phyloP scores from a whole-genome alignment of 2,797 vertebrate genomes.

The Falco novaeseelandiae region DNA sequence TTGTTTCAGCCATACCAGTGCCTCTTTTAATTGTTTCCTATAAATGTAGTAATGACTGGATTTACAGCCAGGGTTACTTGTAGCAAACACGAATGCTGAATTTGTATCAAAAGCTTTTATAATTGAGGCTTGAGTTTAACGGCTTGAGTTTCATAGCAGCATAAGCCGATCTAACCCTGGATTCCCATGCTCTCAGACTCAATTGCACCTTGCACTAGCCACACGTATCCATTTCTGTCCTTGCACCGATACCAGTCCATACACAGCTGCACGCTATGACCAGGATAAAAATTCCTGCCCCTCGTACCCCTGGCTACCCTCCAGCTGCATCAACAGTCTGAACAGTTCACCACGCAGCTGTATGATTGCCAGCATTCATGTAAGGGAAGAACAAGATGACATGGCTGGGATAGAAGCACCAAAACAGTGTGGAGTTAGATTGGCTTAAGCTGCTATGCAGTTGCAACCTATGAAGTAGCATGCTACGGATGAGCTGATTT shows the following conservation, averaged over 20 bases:
- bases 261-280: neutral
- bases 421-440: neutral
- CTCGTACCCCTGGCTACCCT: neutral
- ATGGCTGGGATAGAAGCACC: neutral
- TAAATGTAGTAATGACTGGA: neutral
- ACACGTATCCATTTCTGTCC: neutral
- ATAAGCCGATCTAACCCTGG: neutral
- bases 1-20: neutral
- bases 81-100: neutral
- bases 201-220: neutral
- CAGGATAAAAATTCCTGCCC: neutral
- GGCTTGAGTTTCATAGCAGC: neutral
- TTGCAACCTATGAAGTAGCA: neutral
- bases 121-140: neutral
- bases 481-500: neutral
- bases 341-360: neutral
- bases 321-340: neutral
- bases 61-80: neutral
- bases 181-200: neutral
- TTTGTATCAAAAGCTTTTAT: neutral
- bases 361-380: too few species aligned
- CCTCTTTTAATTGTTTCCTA: neutral
- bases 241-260: neutral
- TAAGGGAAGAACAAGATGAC: neutral
- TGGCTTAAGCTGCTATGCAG: neutral